Evolutionary conservation across 2,797 vertebrate genomes (phyloP).

Genomic region (Mastacembelus armatus): DNA sequence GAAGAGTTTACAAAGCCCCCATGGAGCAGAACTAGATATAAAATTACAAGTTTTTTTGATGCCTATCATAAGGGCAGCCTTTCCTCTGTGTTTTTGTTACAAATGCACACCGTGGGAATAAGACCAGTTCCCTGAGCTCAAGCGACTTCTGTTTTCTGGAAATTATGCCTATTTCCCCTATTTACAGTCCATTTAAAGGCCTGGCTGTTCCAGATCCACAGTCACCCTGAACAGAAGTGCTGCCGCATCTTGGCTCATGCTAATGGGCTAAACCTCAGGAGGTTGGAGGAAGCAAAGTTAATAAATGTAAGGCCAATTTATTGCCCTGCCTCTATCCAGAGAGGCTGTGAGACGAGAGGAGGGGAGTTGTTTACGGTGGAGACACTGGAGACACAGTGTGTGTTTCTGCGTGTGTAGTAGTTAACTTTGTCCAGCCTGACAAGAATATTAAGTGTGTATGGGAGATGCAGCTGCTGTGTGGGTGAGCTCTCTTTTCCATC

Average conservation of each 20-base stretch:
- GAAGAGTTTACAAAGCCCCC: too few relatives aligned
- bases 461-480: conserved; percentile 64
- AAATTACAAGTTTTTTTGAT: too few relatives aligned
- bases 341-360: conserved; percentile 21
- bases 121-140: background rate
- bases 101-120: conserved; percentile 16
- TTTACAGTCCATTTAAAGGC: conserved; percentile 35
- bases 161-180: conserved; percentile 11
- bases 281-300: conserved; percentile 48
- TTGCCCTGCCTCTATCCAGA: conserved; percentile 40
- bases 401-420: conserved; percentile 52
- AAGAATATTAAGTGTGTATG: conserved; percentile 61
- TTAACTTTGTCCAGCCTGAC: conserved; percentile 55
- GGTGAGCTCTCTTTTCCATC: conserved; percentile 20
- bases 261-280: conserved; percentile 59
- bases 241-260: conserved; percentile 36
- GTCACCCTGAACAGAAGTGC: background rate
- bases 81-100: background rate
- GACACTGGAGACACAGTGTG: conserved; percentile 47
- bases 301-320: conserved; percentile 67
- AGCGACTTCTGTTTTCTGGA: conserved; percentile 19
- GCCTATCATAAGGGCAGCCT: background rate
- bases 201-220: conserved; percentile 26
- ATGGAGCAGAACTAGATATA: too few relatives aligned
- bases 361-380: conserved; percentile 40